Conservation (phyloP, 1,140 invertebrate genomes). For the Mycetomoellerius zeteki region DNA sequence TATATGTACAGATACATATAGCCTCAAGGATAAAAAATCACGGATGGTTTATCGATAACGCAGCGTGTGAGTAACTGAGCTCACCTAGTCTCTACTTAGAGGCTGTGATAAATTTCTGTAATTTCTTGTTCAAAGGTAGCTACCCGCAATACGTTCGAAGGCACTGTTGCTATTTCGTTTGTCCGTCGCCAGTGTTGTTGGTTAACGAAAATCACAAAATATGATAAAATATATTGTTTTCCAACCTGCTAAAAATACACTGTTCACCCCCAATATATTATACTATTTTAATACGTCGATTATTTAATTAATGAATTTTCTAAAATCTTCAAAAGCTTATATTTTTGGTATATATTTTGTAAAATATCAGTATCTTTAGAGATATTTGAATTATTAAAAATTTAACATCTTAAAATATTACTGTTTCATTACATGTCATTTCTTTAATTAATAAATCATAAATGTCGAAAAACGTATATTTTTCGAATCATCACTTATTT, state of each 20-base stretch:
- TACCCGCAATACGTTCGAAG: neutral
- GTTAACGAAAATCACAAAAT: neutral
- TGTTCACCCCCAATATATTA: neutral
- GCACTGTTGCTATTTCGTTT: neutral
- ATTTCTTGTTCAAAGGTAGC: neutral
- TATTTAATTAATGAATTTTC: slow-evolving; percentile 7
- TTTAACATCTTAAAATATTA: neutral
- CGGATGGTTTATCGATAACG: neutral
- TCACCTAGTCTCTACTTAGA: neutral
- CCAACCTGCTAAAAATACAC: neutral
- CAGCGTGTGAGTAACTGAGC: slow-evolving; percentile 3
- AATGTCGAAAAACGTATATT: neutral
- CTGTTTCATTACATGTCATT: neutral
- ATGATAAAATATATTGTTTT: slow-evolving; percentile 17
- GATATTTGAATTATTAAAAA: neutral
- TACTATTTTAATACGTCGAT: neutral
- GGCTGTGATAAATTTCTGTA: slow-evolving; percentile 17
- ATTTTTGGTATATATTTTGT: neutral
- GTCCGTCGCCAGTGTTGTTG: neutral
- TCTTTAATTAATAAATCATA: neutral
- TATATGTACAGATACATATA: no score
- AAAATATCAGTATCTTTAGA: neutral
- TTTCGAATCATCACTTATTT: neutral
- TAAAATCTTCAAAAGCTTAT: neutral
- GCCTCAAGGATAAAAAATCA: neutral